These are phyloP conservation scores for Brachionus sp. DNA, from an alignment of 1,140 invertebrate genomes.

Conservation along the genomic window DNA sequence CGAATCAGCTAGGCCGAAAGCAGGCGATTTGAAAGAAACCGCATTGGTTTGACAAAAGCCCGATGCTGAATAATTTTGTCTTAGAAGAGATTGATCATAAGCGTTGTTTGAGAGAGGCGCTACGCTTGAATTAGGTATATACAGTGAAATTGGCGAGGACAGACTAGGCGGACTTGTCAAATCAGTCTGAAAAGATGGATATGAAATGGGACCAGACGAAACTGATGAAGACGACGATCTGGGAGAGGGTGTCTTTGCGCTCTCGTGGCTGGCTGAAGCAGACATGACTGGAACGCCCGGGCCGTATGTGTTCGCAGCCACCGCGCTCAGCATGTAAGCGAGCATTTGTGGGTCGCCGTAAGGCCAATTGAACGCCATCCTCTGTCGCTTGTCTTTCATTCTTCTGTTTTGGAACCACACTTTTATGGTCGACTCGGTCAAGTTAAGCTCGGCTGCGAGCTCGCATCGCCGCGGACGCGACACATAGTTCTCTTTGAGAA, in stretches of 20 bases:
- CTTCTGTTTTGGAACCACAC: conserved; percentile 98
- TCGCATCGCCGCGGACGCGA: conserved; percentile 88
- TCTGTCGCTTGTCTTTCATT: conserved; percentile 97
- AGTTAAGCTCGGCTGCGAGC: conserved; percentile 81
- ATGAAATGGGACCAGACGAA: not conserved
- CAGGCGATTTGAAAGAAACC: conserved; percentile 42
- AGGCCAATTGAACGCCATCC: conserved; percentile 87
- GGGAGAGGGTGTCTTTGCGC: not conserved
- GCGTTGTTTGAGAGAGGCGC: not conserved
- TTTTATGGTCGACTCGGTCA: conserved; percentile 97
- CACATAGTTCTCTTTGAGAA: conserved; percentile 94
- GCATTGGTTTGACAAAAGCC: not conserved
- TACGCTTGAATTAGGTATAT: not conserved
- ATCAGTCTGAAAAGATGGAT: not conserved
- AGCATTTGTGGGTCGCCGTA: conserved; percentile 44
- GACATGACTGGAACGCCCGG: not conserved
- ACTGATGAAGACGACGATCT: not conserved
- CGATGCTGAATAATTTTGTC: not conserved
- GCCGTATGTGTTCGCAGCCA: conserved; percentile 12
- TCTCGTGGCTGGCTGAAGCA: not conserved
- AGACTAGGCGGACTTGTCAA: not conserved
- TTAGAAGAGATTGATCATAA: not conserved
- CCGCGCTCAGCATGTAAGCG: conserved; percentile 45
- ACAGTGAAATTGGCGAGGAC: conserved; percentile 22
- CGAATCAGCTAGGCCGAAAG: conserved; percentile 35